Evolutionary conservation across 2,797 vertebrate genomes (phyloP).

Genomic region (Serranus cabrilla): DNA sequence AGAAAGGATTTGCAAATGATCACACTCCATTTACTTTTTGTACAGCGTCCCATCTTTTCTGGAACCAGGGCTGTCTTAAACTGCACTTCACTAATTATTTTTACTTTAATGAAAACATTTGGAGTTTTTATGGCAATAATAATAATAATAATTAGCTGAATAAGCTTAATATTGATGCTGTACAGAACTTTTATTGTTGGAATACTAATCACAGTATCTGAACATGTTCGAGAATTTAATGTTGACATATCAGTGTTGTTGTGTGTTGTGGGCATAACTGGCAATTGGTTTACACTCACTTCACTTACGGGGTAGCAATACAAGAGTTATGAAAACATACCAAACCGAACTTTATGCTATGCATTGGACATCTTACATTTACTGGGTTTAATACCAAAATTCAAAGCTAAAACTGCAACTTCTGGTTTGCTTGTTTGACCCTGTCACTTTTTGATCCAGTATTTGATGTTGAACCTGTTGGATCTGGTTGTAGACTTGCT

Average conservation of each 20-base stretch:
- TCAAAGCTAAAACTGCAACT: slow-evolving; percentile 63
- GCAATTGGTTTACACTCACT: slow-evolving; percentile 58
- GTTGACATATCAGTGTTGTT: slow-evolving; percentile 74
- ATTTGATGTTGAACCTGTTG: slow-evolving; percentile 51
- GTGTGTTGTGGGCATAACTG: slow-evolving; percentile 66
- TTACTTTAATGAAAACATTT: slow-evolving; percentile 47
- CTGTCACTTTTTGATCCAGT: slow-evolving; percentile 61
- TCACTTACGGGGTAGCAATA: slow-evolving; percentile 75
- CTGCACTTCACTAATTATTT: slow-evolving; percentile 48
- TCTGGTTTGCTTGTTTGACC: slow-evolving; percentile 59
- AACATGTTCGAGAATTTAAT: slow-evolving; percentile 60
- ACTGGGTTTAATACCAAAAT: slow-evolving; percentile 66
- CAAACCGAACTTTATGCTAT: slow-evolving; percentile 81
- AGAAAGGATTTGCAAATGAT: too few species aligned
- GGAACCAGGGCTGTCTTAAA: slow-evolving; percentile 40
- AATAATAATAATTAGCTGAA: slow-evolving; percentile 51
- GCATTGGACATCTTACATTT: slow-evolving; percentile 73
- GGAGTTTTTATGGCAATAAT: slow-evolving; percentile 78
- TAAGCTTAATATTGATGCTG: slow-evolving; percentile 70
- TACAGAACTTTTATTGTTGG: slow-evolving; percentile 65
- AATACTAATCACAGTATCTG: slow-evolving; percentile 58
- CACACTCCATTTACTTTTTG: too few species aligned
- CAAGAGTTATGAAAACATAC: slow-evolving; percentile 63
- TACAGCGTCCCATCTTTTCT: too few species aligned
- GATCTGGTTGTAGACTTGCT: slow-evolving; percentile 53